Evolutionary conservation across 2,888 invertebrate species (phyloP), one percentile per base, ranked within the genome.

Genomic region (Rotaria socialis): DNA sequence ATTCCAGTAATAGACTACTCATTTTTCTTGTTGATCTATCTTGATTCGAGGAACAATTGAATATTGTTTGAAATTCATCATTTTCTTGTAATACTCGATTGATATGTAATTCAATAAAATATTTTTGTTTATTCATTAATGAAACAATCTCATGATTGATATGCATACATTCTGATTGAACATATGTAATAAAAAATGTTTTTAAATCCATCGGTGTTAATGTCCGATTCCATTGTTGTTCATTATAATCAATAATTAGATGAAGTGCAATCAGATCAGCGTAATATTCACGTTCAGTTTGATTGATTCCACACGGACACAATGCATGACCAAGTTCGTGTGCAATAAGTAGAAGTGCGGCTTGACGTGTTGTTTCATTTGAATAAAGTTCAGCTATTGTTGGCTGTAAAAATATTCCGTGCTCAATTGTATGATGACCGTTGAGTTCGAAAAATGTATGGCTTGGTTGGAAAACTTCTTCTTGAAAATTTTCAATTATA

Each of bases 321-420:
- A 80, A 47, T 47, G 80, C 80, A 47, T 80, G 80, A n/a, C 80
- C 80, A 80, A 80, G 80, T 47, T 80, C 80, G n/a, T 80, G 80
- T 24, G 47, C 80, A 80, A 80, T 80, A 24, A 80, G 10, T 24
- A 80, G 19, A 11, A 80, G 14, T 80, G 80, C 80, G 24, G 11
- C 14, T 47, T 47, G 6, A 47, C 47, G 80, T n/a, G 47, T 80
- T 47, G 43, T 47, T 47, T 80, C 80, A 80, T 47, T 80, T 47
- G 47, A 43, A 47, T 47, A 80, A n/a, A 80, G 80, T 80, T 80
- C 80, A 47, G 47, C 80, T 19, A 80, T 14, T 16, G 80, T 80
- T 47, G 80, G 80, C 47, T 80, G 80, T 47, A 80, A 35, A 80
- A 80, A 80, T 19, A 80, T 43, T 19, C 67, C 67, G 10, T 47